Percentiles rank a stretch among this genome's conserved stretches.
These are phyloP conservation scores for Neostethus bicornis DNA, from an alignment of 2,797 vertebrate genomes.

Conservation along the genomic window DNA sequence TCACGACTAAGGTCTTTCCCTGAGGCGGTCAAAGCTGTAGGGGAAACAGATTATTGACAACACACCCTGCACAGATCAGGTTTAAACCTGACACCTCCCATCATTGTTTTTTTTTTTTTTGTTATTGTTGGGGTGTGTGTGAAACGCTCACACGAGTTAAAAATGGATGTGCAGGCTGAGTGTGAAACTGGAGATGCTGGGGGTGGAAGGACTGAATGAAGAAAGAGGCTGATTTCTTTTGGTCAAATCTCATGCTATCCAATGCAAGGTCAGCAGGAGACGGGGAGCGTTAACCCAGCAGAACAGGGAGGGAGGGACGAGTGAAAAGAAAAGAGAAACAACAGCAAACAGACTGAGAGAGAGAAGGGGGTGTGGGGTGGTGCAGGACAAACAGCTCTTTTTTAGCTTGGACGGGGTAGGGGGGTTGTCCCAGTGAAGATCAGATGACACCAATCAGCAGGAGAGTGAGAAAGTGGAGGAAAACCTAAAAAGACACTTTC, in stretches of 20 bases:
- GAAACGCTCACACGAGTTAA: conserved; percentile 14
- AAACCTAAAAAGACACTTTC: conserved; percentile 1
- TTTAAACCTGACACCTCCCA: conserved; percentile 44
- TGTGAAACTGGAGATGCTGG: conserved; percentile 47
- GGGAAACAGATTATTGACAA: conserved; percentile 10
- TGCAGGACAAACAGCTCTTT: conserved; percentile 52
- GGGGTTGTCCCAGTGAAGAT: conserved; percentile 47
- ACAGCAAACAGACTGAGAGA: conserved; percentile 56
- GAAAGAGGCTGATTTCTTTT: conserved; percentile 17
- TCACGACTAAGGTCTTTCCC: conserved; percentile 24
- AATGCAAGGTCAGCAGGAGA: conserved; percentile 71
- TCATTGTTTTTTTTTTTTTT: conserved; percentile 51
- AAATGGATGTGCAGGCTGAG: conserved; percentile 16
- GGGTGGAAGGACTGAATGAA: conserved; percentile 26
- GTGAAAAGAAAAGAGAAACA: conserved; percentile 51
- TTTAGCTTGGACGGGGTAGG: conserved; percentile 15
- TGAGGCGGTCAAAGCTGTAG: neutral
- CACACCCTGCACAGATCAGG: conserved; percentile 9
- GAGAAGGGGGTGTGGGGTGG: conserved; percentile 36
- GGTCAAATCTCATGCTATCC: conserved; percentile 59
- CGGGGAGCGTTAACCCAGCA: conserved; percentile 63
- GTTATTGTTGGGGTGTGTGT: conserved; percentile 25
- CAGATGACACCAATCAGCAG: conserved; percentile 63
- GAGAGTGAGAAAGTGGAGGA: conserved; percentile 41
- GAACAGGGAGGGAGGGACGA: conserved; percentile 53